These are phyloP conservation scores for Edolisoma coerulescens DNA, from an alignment of 2,113 vertebrate genomes.

Conservation along the genomic window DNA sequence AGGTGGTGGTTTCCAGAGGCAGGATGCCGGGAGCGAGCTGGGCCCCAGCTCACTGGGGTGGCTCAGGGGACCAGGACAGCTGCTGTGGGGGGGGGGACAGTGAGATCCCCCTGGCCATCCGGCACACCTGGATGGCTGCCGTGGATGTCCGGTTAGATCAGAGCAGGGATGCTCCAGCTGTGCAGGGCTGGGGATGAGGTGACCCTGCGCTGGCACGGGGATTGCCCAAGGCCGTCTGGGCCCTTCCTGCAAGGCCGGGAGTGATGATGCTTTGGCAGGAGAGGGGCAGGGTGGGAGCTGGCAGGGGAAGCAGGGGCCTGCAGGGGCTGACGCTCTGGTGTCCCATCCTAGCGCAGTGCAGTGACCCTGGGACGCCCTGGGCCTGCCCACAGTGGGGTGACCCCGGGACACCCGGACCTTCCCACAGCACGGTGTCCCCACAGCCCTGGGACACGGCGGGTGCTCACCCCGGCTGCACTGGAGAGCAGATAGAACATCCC, in stretches of 20 bases:
- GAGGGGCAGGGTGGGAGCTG: neutral
- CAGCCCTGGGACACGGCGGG: accelerated
- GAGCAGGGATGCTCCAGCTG: neutral
- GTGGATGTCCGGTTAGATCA: neutral
- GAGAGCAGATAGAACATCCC: neutral
- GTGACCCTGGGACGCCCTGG: neutral
- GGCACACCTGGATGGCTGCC: neutral
- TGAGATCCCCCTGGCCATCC: neutral
- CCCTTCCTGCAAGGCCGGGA: neutral
- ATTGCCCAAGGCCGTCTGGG: neutral
- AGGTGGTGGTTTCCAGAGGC: neutral
- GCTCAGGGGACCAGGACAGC: neutral
- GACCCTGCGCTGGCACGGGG: neutral
- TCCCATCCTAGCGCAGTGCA: accelerated
- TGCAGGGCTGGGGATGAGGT: neutral
- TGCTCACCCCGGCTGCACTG: neutral
- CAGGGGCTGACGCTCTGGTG: accelerated
- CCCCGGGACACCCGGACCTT: accelerated
- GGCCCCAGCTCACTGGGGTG: neutral
- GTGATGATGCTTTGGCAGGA: accelerated
- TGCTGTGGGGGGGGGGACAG: neutral
- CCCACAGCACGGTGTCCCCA: accelerated
- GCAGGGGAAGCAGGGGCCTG: accelerated
- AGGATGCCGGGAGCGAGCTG: neutral
- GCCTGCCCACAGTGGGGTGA: accelerated